Evolutionary conservation across 1,140 invertebrate genomes (phyloP).

Genomic region (Chrysoperla carnea): DNA sequence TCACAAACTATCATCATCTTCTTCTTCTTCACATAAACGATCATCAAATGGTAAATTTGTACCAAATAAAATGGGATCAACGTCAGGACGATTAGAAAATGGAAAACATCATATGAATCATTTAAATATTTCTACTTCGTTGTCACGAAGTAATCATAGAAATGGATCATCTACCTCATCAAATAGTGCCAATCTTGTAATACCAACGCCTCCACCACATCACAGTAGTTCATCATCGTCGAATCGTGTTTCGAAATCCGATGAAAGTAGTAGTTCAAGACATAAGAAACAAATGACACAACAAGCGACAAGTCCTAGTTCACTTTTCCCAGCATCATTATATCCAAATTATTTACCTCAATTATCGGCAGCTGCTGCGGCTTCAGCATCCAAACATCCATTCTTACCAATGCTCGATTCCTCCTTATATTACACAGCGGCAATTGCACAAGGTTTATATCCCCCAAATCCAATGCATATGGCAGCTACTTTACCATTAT

Average conservation of each 20-base stretch:
- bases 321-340: too few relatives aligned
- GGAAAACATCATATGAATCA: too few relatives aligned
- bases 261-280: too few relatives aligned
- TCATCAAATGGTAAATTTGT: neutral
- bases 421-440: slow-evolving; percentile 16
- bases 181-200: slow-evolving; percentile 1
- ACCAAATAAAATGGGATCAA: too few relatives aligned
- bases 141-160: neutral
- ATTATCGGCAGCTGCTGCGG: too few relatives aligned
- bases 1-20: slow-evolving; percentile 20
- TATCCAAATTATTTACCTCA: too few relatives aligned
- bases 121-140: too few relatives aligned
- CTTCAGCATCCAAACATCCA: slow-evolving; percentile 6
- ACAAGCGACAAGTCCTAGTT: too few relatives aligned
- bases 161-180: neutral
- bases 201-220: neutral
- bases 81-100: too few relatives aligned
- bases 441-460: slow-evolving; percentile 14
- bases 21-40: slow-evolving; percentile 4
- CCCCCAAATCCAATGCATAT: slow-evolving; percentile 8
- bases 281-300: too few relatives aligned
- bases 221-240: too few relatives aligned
- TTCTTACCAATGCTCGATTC: slow-evolving; percentile 19
- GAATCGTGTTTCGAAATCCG: too few relatives aligned
- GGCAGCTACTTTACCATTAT: slow-evolving; percentile 9